Evolutionary conservation across 2,113 vertebrate species (phyloP), one percentile per base, ranked within the genome.

Genomic region (Carassius gibelio): DNA sequence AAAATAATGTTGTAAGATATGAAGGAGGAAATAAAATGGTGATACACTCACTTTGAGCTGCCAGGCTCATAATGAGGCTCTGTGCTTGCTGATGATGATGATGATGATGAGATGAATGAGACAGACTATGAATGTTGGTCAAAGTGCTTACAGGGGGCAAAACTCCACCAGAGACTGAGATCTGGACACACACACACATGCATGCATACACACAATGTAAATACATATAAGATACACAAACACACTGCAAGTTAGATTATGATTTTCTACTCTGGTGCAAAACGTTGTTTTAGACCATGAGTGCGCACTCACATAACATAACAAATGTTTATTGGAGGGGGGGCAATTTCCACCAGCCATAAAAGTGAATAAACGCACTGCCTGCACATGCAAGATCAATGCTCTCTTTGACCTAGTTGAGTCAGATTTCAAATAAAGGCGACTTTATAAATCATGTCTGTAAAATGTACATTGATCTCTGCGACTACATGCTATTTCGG

Each of bases 41-140:
- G 79, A 23, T 17, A 21, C 23, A 90, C 94, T 92, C 36, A 95
- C 95, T 95, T 88, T 95, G 94, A 87, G 97, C 96, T 0, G 98
- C 97, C 23, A 99, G 95, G 30, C 97, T 98, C 97, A 99, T 99
- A 94, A 99, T 99, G 93, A 99, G 97, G 93, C 98, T 99, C 90
- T 98, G 97, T 75, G 97, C 96, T 91, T 98, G 98, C 90, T 99
- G 97, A 4, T 97, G 97, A 94, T 95, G 95, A 66, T 99, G 97
- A 4, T 97, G 95, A 66, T 48, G 45, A 48, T 48, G 45, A 48
- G 94, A 93, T 89, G 88, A 82, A 34, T 88, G 88, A n/a, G 88
- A 88, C 74, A 88, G 66, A 26, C 95, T 97, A 95, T 99, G 98
- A 94, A 99, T 98, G 91, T 98, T 99, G 85, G 98, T 99, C 94